Base-by-base conservation (phyloP, 1,140 invertebrate species). In the Potamilus streckersoni region DNA sequence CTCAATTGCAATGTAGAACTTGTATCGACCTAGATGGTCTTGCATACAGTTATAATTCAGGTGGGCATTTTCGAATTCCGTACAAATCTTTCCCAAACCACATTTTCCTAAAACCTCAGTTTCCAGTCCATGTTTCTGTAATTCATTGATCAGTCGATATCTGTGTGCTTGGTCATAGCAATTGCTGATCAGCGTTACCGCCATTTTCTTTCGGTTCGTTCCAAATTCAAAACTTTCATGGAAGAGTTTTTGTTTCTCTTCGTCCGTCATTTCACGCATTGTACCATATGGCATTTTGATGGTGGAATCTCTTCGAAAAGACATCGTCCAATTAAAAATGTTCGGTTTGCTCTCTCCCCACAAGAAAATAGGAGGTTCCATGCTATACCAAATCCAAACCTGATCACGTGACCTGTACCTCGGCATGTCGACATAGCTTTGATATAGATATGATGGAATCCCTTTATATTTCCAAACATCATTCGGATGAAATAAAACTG, bases 1-100 rank as follows among this genome's bases (percentile, higher is more conserved):
- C 79, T 90, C 89, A 78, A 90, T 88, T 20, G 89, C 83, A 16
- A 90, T 72, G 68, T 86, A 98, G 91, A 99, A 99, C 88, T 98
- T 98, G 91, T 98, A 99, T 72, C 97, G 65, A 65, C 70, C 76
- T 58, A 83, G 38, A 8, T 73, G 70, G 55, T 82, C 75, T 6
- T 58, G 67, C 70, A 81, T 83, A 55, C 80, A 78, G 11, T 73
- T 82, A 60, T 84, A 81, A 31, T 69, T 69, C n/a, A 80, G 76
- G 3, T 71, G 64, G 65, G 63, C 76, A 55, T 74, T 73, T 1
- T 68, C 69, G 38, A 75, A 79, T 19, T 72, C 72, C 15, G 82
- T 81, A 65, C 83, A 86, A 3, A 79, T 69, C 57, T 81, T 80
- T 27, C 83, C 49, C 61, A 80, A 77, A 12, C 80, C 63, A 38